Base-by-base conservation (phyloP, 2,113 vertebrate species). In the Pachyramphus minor region DNA sequence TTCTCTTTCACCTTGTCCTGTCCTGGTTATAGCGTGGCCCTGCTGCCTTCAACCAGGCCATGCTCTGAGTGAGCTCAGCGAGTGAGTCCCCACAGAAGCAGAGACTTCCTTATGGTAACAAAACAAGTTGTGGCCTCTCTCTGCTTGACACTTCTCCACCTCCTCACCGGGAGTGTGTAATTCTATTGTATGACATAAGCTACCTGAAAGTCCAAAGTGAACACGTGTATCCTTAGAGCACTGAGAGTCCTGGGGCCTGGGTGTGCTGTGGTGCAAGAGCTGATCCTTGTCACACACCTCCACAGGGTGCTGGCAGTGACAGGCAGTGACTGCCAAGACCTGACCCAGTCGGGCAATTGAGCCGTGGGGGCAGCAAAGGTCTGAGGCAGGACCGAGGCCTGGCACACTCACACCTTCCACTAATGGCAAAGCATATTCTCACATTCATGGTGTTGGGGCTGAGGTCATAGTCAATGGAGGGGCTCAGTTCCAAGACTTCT, bases 401-500 rank as follows among this genome's bases (percentile, higher is more conserved):
- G 75, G 50, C 27, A 6, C 21, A 1, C 31, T 90, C 19, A 1
- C 20, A 1, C 1, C 2, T 53, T 64, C 44, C 53, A 52, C 39
- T 47, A 35, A 5, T n/a, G n/a, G 25, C 75, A 45, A 19, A 55
- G 25, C 28, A 1, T 15, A 0, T 71, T 74, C 55, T 63, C 24
- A 8, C 16, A 2, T 14, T 31, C 2, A 0, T 0, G 4, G 1
- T 25, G 37, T 14, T 35, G 37, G 49, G 63, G 58, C 83, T 2
- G 0, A 82, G 44, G 55, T 53, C 0, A 0, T 14, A 14, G 50
- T 4, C 0, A 0, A 16, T 11, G 52, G 41, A 56, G 31, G 71
- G 72, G 41, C 41, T 81, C 13, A 0, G 24, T 35, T 72, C 39
- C 33, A 24, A 42, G 56, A 8, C 5, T 71, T 52, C 23, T 73